Evolutionary conservation across 2,888 invertebrate species (phyloP).

Genomic region (Trachelus tabidus): DNA sequence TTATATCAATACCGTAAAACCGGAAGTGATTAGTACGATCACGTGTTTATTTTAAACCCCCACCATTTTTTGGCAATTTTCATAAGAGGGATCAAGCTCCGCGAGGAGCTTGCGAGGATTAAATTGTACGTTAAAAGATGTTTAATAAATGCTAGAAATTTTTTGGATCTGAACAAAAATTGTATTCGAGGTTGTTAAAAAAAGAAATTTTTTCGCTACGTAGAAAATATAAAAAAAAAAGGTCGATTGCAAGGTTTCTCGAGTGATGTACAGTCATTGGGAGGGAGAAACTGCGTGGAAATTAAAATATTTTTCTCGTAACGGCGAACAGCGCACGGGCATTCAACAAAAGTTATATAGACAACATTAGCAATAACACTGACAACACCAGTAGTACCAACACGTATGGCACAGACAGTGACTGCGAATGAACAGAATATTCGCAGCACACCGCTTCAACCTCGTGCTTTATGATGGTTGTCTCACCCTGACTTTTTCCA

Average conservation of each 20-base stretch:
- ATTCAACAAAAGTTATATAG: background rate
- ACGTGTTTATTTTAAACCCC: background rate
- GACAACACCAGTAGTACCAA: background rate
- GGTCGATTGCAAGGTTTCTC: background rate
- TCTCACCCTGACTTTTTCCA: background rate
- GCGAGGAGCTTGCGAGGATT: background rate
- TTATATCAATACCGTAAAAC: background rate
- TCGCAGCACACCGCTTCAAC: background rate
- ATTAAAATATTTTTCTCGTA: background rate
- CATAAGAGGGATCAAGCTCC: background rate
- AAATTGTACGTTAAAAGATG: background rate
- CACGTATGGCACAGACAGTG: background rate
- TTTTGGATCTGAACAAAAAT: background rate
- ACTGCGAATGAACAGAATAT: background rate
- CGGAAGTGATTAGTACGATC: background rate
- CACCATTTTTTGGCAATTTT: background rate
- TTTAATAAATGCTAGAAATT: background rate
- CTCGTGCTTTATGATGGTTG: background rate
- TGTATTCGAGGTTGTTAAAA: background rate
- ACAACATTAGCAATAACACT: background rate
- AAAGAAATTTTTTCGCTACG: background rate
- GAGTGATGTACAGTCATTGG: background rate
- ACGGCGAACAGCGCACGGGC: background rate
- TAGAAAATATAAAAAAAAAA: background rate
- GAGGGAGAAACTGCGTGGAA: background rate